phyloP scores from a whole-genome alignment of 1,140 invertebrate species.

The Drosophila nebulosa region DNA sequence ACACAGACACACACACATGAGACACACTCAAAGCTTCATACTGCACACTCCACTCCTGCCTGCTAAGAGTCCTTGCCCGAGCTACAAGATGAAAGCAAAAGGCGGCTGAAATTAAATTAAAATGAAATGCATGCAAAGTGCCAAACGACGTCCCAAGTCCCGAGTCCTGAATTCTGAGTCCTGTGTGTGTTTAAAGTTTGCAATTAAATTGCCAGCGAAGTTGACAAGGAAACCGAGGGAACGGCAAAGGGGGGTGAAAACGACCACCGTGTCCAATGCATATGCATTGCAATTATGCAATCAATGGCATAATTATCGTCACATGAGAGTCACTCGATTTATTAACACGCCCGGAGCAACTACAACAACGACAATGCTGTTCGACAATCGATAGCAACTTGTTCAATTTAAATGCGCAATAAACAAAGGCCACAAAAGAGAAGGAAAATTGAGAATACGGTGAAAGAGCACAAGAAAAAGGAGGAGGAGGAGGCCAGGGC shows the following conservation, averaged over 20 bases:
- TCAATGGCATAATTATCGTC: slow-evolving; percentile 76
- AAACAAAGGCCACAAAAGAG: slow-evolving; percentile 47
- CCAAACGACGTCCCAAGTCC: slow-evolving; percentile 31
- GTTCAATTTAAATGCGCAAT: slow-evolving; percentile 62
- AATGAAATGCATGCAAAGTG: slow-evolving; percentile 76
- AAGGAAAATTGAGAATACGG: too few species aligned
- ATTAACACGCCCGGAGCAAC: slow-evolving; percentile 61
- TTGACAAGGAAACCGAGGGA: slow-evolving; percentile 14
- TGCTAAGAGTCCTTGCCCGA: slow-evolving; percentile 49
- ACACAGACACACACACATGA: slow-evolving; percentile 18
- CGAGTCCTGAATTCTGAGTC: slow-evolving; percentile 33
- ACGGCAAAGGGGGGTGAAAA: background rate
- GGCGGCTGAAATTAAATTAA: slow-evolving; percentile 74
- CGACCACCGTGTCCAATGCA: slow-evolving; percentile 18
- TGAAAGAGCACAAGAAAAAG: too few species aligned
- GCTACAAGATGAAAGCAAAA: slow-evolving; percentile 71
- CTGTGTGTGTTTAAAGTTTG: slow-evolving; percentile 56
- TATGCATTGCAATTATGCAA: slow-evolving; percentile 77
- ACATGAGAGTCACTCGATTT: slow-evolving; percentile 76
- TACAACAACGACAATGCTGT: slow-evolving; percentile 13
- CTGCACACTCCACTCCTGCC: slow-evolving; percentile 15
- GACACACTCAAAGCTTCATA: slow-evolving; percentile 43
- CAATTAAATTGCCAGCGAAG: slow-evolving; percentile 51
- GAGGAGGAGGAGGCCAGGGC: too few species aligned
- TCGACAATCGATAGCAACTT: slow-evolving; percentile 53